Evolutionary conservation across 2,888 invertebrate genomes (phyloP), one percentile per base, ranked within the genome.

Genomic region (Diadromus collaris): DNA sequence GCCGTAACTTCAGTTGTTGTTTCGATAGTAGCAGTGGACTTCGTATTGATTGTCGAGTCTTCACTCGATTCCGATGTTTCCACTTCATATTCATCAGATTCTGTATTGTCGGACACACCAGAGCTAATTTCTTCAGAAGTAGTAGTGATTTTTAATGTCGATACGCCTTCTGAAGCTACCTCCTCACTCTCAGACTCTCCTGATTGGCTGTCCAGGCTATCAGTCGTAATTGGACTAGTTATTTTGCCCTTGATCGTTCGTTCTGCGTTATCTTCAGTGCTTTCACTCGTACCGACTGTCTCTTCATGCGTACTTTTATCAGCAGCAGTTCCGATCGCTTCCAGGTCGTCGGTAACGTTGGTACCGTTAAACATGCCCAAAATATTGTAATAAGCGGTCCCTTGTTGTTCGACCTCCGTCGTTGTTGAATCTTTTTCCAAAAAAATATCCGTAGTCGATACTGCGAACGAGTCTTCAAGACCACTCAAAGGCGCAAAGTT

Each of bases 381-480:
- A 58, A 76, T 61, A 29, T 61, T 71, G 19, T 29, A 38, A 56
- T 71, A 61, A 19, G 44, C 61, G 21, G 41, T 67, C 9, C 10
- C 32, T 41, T 68, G 48, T 41, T 68, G 48, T 7, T 29, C 32
- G 13, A 38, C 16, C 41, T 41, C 10, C 32, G 2, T 44, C 2
- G n/a, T 2, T 10, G 61, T 10, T 44, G 10, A 19, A 21, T 27
- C 7, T 19, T 46, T 16, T 2, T 29, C 19, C 44, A 10, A 24
- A 21, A 13, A 13, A 6, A 2, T 2, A n/a, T 71, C 61, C 21
- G 32, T 60, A 13, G 29, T 46, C 34, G 27, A 21, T 7, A 51
- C 21, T 10, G 5, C 46, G 63, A 41, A 32, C 4, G 70, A 51
- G 44, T 54, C 56, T 21, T 54, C 27, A 44, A 44, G 34, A 44